A percentile compares a stretch with the other conserved stretches of the same genome.
phyloP scores from a whole-genome alignment of 64 coral and sea anemone species.

The Porites lutea region DNA sequence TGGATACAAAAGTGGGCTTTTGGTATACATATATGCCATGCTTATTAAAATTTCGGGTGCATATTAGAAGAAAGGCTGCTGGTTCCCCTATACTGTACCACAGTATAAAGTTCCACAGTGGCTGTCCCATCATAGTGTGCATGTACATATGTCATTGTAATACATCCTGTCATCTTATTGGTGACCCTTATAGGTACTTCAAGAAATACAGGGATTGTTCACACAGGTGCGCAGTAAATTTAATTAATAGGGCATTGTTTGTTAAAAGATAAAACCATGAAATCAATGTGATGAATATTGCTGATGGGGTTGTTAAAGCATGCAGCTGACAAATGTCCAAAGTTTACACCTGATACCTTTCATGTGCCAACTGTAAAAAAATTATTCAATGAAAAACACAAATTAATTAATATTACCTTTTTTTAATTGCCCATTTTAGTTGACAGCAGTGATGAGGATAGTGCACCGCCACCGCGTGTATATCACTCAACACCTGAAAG shows the following conservation, averaged over 20 bases:
- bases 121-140: conserved; percentile 16
- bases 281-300: too few species aligned
- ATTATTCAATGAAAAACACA: conserved; percentile 9
- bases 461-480: not conserved
- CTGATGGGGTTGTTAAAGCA: not conserved
- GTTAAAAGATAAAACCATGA: too few species aligned
- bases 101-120: not conserved
- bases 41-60: too few species aligned
- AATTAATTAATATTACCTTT: not conserved
- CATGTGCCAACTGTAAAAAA: conserved; percentile 7
- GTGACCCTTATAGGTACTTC: not conserved
- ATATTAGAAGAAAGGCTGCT: too few species aligned
- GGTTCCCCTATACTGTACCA: not conserved
- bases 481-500: conserved; percentile 17
- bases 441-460: conserved; percentile 3
- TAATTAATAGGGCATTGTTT: too few species aligned
- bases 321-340: not conserved
- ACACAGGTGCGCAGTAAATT: too few species aligned
- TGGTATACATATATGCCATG: too few species aligned
- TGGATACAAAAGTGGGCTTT: too few species aligned
- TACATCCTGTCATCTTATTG: conserved; percentile 1
- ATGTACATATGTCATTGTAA: conserved; percentile 10
- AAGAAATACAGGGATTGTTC: too few species aligned
- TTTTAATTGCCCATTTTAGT: not conserved
- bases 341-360: not conserved